phyloP scores from a whole-genome alignment of 2,888 invertebrate species.

The Petrophora chlorosata region DNA sequence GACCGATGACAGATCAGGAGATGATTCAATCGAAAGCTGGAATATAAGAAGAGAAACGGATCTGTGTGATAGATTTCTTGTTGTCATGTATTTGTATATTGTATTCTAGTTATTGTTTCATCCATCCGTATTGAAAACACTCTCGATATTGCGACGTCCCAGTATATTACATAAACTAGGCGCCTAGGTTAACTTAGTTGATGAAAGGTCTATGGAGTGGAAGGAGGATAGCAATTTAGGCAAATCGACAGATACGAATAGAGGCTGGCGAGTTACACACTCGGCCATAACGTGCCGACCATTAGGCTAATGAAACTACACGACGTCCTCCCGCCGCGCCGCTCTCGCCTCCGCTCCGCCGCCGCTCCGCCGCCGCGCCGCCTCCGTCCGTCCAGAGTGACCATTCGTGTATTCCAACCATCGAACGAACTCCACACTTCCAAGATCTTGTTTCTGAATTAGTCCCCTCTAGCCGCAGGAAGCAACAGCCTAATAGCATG shows the following conservation, averaged over 20 bases:
- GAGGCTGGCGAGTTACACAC: neutral
- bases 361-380: neutral
- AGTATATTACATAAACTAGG: neutral
- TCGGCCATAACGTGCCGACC: conserved; percentile 1
- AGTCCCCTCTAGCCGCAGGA: conserved; percentile 52
- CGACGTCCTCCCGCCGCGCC: no score
- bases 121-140: no score
- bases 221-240: neutral
- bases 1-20: no score
- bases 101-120: no score
- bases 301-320: conserved; percentile 14
- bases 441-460: conserved; percentile 55
- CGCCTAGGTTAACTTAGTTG: conserved; percentile 1
- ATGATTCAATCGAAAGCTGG: no score
- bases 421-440: conserved; percentile 42
- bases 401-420: conserved; percentile 22
- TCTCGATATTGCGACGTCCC: neutral
- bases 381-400: conserved; percentile 16
- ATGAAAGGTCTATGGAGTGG: conserved; percentile 1
- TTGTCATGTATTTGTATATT: no score
- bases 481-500: conserved; percentile 63
- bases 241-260: conserved; percentile 2
- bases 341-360: neutral
- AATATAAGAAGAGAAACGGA: no score
- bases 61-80: no score